Base-by-base conservation (phyloP, 1,140 invertebrate genomes). In the Halesus radiatus region DNA sequence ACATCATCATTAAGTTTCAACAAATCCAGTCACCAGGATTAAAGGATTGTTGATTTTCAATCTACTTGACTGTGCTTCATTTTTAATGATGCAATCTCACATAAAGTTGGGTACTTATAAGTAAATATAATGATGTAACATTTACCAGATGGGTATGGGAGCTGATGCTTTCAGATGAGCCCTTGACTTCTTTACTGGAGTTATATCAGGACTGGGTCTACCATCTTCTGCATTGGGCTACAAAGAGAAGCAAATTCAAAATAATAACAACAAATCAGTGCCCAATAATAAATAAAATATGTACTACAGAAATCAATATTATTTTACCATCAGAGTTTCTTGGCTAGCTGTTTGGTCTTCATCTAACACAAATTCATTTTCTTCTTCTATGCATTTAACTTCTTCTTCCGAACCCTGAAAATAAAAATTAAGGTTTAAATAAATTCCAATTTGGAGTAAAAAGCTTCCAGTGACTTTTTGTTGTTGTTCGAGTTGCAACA, bases 141-240 rank as follows among this genome's bases (percentile, higher is more conserved):
- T 4, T 87, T 87, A 93, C 88, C 92, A 93, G 80, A 94, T 94
- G 15, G 93, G 93, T 82, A 94, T 94, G 0, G 93, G 93, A 84
- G 93, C 92, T 0, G 93, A 94, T 79, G 88, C 85, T 82, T 89
- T 88, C 10, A 90, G 80, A 52, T 80, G 78, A 52, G 80, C 84
- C 80, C 88, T 88, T 4, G 86, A 88, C 26, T 82, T 82, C 66
- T 80, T 83, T 18, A 83, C 79, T 16, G 78, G 79, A 53, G 81
- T 82, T 8, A 82, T 74, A 26, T 74, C 52, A n/a, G 52, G 72
- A 54, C 54, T 74, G 45, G 72, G 54, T 26, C 72, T 53, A 0
- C 23, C 68, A 29, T 74, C 54, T 54, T 68, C 64, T 37, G 13
- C 8, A 22, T 16, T 32, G n/a, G 64, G 64, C 64, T 68, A 68